Conservation (phyloP, 2,797 vertebrate species). For the Tadarida brasiliensis region DNA sequence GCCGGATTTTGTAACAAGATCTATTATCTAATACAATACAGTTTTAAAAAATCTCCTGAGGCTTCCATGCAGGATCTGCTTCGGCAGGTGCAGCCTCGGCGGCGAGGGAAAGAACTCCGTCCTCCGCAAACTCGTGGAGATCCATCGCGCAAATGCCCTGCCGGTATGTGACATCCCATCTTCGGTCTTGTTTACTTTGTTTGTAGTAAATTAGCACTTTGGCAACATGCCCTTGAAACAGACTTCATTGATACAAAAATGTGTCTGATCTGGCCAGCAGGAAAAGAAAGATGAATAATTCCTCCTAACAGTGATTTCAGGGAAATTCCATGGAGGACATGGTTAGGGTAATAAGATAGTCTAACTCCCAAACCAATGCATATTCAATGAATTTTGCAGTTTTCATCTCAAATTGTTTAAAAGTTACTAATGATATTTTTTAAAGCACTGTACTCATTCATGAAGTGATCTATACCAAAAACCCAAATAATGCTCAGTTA, state of each 20-base stretch:
- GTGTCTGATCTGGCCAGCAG: conserved; percentile 81
- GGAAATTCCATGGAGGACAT: conserved; percentile 61
- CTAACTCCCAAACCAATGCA: conserved; percentile 72
- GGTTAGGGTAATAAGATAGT: conserved; percentile 76
- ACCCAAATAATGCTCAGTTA: not conserved
- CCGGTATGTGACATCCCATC: conserved; percentile 87
- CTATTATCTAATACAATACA: not conserved
- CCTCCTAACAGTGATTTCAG: conserved; percentile 71
- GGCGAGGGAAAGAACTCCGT: conserved; percentile 78
- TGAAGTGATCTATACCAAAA: conserved; percentile 1
- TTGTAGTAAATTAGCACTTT: conserved; percentile 87
- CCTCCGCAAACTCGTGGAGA: conserved; percentile 79
- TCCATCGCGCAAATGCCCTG: conserved; percentile 58
- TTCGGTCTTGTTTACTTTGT: conserved; percentile 88
- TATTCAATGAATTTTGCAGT: conserved; percentile 65
- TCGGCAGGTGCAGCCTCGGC: conserved; percentile 74
- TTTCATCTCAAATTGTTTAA: conserved; percentile 72
- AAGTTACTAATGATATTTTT: conserved; percentile 60
- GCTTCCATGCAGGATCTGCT: conserved; percentile 70
- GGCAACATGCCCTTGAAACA: conserved; percentile 86
- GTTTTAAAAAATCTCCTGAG: not conserved
- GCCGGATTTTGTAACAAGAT: not conserved
- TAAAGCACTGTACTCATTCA: not conserved
- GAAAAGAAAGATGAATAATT: conserved; percentile 74
- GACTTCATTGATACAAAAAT: conserved; percentile 86